Evolutionary conservation across 35 echinoderm and acorn worm species (phyloP).

Genomic region (Holothuria glaberrima): DNA sequence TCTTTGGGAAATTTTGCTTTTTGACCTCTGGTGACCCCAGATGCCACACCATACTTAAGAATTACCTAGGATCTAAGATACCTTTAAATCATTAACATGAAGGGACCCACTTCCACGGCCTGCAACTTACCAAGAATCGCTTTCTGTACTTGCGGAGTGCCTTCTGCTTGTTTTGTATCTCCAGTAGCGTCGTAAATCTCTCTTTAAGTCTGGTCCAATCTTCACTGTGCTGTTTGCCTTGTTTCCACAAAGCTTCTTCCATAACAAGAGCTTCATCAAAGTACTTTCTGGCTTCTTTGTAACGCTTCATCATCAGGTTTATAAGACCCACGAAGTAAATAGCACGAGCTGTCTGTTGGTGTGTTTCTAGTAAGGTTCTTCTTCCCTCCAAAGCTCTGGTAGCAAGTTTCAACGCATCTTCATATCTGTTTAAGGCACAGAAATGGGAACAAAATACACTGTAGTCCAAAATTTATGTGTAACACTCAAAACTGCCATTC

Average conservation of each 20-base stretch:
- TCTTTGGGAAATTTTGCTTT: too few relatives aligned
- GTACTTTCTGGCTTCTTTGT: conserved; percentile 69
- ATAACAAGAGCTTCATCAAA: conserved; percentile 85
- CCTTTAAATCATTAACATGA: too few relatives aligned
- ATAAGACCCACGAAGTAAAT: conserved; percentile 85
- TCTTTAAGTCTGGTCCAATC: conserved; percentile 85
- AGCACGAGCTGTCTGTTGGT: conserved; percentile 81
- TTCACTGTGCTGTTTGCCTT: conserved; percentile 82
- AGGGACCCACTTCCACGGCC: too few relatives aligned
- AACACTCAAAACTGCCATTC: too few relatives aligned
- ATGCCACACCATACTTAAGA: too few relatives aligned
- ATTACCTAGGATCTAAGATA: too few relatives aligned
- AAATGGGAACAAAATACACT: too few relatives aligned
- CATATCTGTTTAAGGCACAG: conserved; percentile 51
- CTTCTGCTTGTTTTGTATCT: conserved; percentile 57
- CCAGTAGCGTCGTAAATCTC: conserved; percentile 57
- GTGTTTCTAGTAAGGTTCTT: conserved; percentile 52
- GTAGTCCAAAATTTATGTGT: too few relatives aligned
- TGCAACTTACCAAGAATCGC: conserved; percentile 72
- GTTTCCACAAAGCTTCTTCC: conserved; percentile 87
- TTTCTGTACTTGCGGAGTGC: conserved; percentile 55
- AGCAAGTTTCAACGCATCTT: conserved; percentile 83
- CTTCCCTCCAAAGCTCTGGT: conserved; percentile 73
- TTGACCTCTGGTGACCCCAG: too few relatives aligned
- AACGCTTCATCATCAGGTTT: conserved; percentile 63